Conservation (phyloP, 2,113 vertebrate species). For the Condylura cristata region DNA sequence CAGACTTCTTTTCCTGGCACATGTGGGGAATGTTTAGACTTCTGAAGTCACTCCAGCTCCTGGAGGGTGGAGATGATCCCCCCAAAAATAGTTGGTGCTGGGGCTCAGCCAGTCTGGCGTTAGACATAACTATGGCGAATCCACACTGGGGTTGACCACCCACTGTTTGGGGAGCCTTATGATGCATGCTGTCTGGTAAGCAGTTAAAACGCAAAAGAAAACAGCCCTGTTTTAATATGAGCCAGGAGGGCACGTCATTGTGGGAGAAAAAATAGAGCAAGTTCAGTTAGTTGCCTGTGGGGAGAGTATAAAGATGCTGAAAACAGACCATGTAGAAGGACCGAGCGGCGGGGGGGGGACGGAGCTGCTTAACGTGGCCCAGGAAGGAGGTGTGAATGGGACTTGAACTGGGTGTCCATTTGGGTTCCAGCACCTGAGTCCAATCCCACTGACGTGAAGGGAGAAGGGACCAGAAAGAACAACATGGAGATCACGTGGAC, state of each 20-base stretch:
- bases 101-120: not conserved
- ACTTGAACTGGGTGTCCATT: conserved; percentile 31
- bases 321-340: accelerated
- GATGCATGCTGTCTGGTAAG: not conserved
- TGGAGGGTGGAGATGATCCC: not conserved
- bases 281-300: accelerated
- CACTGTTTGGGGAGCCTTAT: not conserved
- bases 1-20: not conserved
- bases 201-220: conserved; percentile 25
- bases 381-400: accelerated
- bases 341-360: accelerated
- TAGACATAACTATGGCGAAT: not conserved
- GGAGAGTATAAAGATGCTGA: not conserved
- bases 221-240: not conserved
- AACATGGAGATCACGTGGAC: conserved; percentile 99
- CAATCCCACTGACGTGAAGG: conserved; percentile 91
- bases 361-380: not conserved
- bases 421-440: conserved; percentile 91
- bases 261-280: accelerated
- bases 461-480: conserved; percentile 92
- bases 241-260: not conserved
- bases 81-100: not conserved
- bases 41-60: not conserved
- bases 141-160: not conserved
- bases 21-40: not conserved